Conservation (phyloP, 2,797 vertebrate species). For the Melanogrammus aeglefinus region DNA sequence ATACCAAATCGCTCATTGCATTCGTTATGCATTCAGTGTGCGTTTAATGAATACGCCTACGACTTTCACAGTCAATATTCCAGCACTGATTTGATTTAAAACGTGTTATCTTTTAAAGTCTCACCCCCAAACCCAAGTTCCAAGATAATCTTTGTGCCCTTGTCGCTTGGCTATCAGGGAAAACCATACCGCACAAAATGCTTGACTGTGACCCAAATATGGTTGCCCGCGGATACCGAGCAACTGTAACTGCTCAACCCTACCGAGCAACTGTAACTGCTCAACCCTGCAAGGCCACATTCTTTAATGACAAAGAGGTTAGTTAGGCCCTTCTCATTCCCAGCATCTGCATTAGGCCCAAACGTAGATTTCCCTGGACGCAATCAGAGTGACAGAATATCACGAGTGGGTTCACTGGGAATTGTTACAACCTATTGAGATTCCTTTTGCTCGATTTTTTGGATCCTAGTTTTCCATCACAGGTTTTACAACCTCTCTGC, state of each 20-base stretch:
- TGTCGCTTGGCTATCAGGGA: not conserved
- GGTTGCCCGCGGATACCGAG: not conserved
- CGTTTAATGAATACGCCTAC: not conserved
- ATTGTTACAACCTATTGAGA: not conserved
- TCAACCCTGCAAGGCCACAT: conserved; percentile 1
- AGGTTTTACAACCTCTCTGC: not conserved
- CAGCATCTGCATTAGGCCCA: not conserved
- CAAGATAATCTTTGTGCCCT: not conserved
- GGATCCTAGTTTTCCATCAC: not conserved
- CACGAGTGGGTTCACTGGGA: not conserved
- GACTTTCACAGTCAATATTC: not conserved
- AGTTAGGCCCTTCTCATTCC: not conserved
- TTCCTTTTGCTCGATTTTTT: not conserved
- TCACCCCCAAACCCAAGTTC: not conserved
- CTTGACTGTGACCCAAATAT: not conserved
- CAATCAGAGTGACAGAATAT: not conserved
- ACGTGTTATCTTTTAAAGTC: not conserved
- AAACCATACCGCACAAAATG: not conserved
- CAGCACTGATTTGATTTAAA: not conserved
- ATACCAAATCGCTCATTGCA: not conserved
- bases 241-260: not conserved
- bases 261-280: not conserved
- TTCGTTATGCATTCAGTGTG: not conserved
- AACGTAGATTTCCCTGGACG: not conserved
- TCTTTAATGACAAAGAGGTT: not conserved